A percentile compares a stretch with the other conserved stretches of the same genome.
Conservation (phyloP, 2,113 vertebrate species). For the Stercorarius parasiticus region DNA sequence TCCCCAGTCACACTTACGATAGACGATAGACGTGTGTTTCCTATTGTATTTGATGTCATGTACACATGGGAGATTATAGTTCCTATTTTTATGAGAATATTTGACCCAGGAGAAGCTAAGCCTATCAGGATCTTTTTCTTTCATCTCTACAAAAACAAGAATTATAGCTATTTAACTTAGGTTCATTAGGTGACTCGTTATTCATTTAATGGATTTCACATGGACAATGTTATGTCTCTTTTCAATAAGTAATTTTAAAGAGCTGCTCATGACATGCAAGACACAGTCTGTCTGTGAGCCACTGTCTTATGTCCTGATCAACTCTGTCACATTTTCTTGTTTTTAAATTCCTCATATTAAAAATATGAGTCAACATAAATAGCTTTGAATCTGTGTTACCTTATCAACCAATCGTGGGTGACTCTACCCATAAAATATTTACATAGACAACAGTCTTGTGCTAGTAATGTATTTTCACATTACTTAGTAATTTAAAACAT, state of each 20-base stretch:
- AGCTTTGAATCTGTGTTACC: conserved; percentile 28
- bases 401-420: not conserved
- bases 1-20: fast-evolving
- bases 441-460: conserved; percentile 24
- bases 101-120: not conserved
- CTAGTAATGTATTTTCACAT: conserved; percentile 55
- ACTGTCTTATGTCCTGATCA: not conserved
- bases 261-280: not conserved
- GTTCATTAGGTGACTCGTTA: conserved; percentile 10
- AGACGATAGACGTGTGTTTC: not conserved
- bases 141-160: not conserved
- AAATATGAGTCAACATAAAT: conserved; percentile 41
- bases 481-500: conserved; percentile 59
- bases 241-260: not conserved
- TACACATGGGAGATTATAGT: not conserved
- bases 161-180: not conserved
- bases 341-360: conserved; percentile 34
- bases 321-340: conserved; percentile 1
- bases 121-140: not conserved
- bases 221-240: not conserved
- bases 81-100: not conserved
- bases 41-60: not conserved
- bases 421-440: conserved; percentile 49
- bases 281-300: not conserved
- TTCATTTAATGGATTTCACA: not conserved